A percentile compares a stretch with the other conserved stretches of the same genome.
These are phyloP conservation scores for Oceanodroma leucorhoa DNA, from an alignment of 2,797 vertebrate species.

Conservation along the genomic window DNA sequence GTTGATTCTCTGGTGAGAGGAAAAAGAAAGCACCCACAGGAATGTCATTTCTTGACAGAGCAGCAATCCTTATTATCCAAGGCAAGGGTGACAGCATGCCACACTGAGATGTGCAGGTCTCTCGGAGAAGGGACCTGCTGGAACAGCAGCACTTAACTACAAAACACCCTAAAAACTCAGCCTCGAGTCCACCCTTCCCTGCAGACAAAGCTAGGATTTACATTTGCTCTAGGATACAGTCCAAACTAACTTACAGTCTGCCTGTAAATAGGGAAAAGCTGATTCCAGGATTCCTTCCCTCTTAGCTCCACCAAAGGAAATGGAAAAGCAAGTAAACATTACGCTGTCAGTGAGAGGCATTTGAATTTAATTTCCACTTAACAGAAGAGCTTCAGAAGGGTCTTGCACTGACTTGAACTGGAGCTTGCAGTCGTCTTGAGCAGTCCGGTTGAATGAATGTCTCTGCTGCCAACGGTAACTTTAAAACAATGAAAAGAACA, in stretches of 20 bases:
- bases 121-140: neutral
- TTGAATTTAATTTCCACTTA: slow-evolving; percentile 19
- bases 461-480: neutral
- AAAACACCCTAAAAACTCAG: neutral
- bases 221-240: neutral
- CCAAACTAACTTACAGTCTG: neutral
- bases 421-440: neutral
- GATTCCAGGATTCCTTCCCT: slow-evolving; percentile 5
- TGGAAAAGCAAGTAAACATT: slow-evolving; percentile 7
- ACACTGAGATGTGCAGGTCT: neutral
- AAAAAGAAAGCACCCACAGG: neutral
- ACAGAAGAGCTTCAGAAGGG: slow-evolving; percentile 38
- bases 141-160: neutral
- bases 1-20: slow-evolving; percentile 19
- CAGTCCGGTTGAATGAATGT: neutral
- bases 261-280: neutral
- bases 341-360: neutral
- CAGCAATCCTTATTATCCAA: neutral
- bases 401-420: neutral
- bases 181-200: neutral
- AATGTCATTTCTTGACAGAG: neutral
- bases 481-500: slow-evolving; percentile 26
- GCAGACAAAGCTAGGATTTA: neutral
- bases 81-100: neutral
- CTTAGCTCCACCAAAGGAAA: neutral